Conservation (phyloP, 2,797 vertebrate species). For the Peromyscus melanophrys region DNA sequence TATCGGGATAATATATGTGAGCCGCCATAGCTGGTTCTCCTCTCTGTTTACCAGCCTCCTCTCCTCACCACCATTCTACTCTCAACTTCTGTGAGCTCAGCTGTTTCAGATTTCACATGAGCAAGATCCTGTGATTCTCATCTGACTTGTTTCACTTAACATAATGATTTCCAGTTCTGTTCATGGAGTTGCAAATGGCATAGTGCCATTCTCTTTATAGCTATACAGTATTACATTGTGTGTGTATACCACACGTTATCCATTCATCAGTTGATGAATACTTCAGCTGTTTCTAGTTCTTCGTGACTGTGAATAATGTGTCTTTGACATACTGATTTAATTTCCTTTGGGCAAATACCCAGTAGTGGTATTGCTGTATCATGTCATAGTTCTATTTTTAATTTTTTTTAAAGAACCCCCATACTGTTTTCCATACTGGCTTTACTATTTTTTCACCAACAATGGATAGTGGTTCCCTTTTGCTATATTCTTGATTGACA, state of each 20-base stretch:
- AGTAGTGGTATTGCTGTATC: background rate
- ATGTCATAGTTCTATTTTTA: background rate
- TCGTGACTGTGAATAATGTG: background rate
- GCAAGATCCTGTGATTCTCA: background rate
- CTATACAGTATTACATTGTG: background rate
- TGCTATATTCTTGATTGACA: background rate
- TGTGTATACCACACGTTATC: background rate
- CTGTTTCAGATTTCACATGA: background rate
- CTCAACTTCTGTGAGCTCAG: background rate
- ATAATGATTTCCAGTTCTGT: background rate
- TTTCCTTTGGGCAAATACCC: background rate
- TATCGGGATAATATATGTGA: background rate
- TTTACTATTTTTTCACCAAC: background rate
- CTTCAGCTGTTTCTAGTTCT: background rate
- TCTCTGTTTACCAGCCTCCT: background rate
- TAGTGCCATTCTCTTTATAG: background rate
- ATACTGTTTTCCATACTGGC: background rate
- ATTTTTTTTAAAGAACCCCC: background rate
- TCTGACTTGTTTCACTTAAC: background rate
- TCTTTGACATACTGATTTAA: background rate
- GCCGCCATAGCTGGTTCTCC: background rate
- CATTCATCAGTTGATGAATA: background rate
- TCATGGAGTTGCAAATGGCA: background rate
- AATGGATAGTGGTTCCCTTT: background rate
- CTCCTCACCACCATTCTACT: background rate